These are phyloP conservation scores for Drosophila seguyi DNA, from an alignment of 1,140 invertebrate species.

Conservation along the genomic window DNA sequence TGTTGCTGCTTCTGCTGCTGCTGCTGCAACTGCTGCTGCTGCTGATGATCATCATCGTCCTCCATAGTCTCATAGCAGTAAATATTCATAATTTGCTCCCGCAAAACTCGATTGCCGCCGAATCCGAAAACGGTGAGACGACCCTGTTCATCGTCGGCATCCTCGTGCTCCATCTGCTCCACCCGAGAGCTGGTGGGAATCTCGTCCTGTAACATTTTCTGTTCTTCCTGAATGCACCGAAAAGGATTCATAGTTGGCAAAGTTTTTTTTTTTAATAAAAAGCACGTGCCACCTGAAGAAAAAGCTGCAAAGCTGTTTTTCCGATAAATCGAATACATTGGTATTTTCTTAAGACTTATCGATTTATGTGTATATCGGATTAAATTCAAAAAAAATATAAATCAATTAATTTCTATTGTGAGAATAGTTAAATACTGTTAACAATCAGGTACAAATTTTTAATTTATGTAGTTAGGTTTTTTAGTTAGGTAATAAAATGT, in stretches of 20 bases:
- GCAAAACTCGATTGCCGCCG: neutral
- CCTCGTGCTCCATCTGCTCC: neutral
- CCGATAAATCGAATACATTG: neutral
- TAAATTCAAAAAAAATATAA: neutral
- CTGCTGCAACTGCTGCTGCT: neutral
- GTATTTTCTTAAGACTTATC: neutral
- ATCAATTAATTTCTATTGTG: neutral
- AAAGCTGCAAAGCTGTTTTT: neutral
- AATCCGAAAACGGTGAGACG: neutral
- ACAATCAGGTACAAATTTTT: no score
- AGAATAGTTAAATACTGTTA: no score
- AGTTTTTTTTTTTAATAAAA: neutral
- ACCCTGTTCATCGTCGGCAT: neutral
- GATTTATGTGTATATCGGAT: neutral
- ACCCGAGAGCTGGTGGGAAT: neutral
- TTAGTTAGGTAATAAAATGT: no score
- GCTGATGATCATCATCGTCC: neutral
- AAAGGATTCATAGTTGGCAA: neutral
- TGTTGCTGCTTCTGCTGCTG: neutral
- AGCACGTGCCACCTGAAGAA: neutral
- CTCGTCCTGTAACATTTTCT: neutral
- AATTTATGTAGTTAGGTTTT: no score
- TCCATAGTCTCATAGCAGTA: neutral
- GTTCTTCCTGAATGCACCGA: neutral
- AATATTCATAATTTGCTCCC: neutral